These are phyloP conservation scores for Proisotoma minuta DNA, from an alignment of 2,888 invertebrate genomes.

Conservation along the genomic window DNA sequence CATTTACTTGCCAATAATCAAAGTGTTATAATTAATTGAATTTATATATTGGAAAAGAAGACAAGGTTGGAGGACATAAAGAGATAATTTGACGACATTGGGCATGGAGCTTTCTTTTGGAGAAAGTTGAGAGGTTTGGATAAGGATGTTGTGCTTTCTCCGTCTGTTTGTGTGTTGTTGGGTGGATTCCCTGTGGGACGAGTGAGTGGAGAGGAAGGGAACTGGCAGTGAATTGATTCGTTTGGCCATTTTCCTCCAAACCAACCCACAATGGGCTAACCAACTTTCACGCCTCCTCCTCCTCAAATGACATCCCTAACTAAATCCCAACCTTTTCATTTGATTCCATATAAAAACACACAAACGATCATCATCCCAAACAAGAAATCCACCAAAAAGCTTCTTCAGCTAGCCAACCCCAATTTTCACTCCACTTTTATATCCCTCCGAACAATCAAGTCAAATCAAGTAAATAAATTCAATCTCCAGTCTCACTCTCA, in stretches of 20 bases:
- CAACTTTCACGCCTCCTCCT: conserved; percentile 25
- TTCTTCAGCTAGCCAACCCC: background rate
- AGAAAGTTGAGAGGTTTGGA: too few relatives aligned
- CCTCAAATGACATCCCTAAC: conserved; percentile 44
- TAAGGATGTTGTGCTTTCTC: too few relatives aligned
- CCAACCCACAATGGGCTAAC: conserved; percentile 3
- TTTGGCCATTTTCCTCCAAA: conserved; percentile 7
- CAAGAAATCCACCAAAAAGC: background rate
- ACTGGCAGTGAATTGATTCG: conserved; percentile 11
- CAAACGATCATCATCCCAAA: background rate
- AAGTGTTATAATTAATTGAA: too few relatives aligned
- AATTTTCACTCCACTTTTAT: background rate
- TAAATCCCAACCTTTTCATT: conserved; percentile 14
- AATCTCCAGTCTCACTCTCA: conserved; percentile 6
- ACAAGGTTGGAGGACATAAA: too few relatives aligned
- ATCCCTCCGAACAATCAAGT: conserved; percentile 3
- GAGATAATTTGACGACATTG: too few relatives aligned
- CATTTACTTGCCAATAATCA: too few relatives aligned
- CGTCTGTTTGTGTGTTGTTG: too few relatives aligned
- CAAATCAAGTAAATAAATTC: conserved; percentile 12
- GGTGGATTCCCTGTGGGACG: background rate
- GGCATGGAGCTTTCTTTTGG: too few relatives aligned
- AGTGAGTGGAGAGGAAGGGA: background rate
- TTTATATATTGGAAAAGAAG: too few relatives aligned
- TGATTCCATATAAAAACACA: conserved; percentile 6